Evolutionary conservation across 2,113 vertebrate species (phyloP), one percentile per base, ranked within the genome.

Genomic region (Anhinga anhinga): DNA sequence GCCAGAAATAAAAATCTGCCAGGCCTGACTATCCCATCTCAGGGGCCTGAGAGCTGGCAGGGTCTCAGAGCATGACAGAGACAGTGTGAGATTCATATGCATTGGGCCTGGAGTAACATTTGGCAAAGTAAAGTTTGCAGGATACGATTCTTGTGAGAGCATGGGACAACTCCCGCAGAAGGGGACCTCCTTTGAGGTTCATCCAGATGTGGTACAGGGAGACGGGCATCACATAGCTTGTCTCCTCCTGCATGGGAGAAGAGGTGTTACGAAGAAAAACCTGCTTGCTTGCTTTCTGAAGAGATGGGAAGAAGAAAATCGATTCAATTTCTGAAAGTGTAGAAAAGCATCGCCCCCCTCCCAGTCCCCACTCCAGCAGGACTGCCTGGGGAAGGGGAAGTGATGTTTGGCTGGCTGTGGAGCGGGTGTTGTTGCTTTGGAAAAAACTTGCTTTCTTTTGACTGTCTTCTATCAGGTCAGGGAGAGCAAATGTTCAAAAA

Each of bases 111-210:
- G n/a, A 74, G n/a, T 47, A 84, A 82, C 15, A 22, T 14, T 52
- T 71, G 36, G 23, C 38, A 84, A 71, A 73, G 18, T 18, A 25
- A 88, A 74, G 40, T 66, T 56, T n/a, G 53, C 34, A 67, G 55
- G 25, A 42, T 63, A 36, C 0, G 1, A 29, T 21, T 73, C 34
- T 88, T 4, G 3, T 40, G 26, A 86, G 20, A 81, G 26, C 22
- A 42, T 0, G 0, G 45, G 45, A 70, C 0, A 1, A 40, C 34
- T 59, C 30, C 34, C 0, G 2, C 36, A n/a, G 53, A 77, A 50
- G 38, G 11, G 20, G 36, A 40, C 2, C 13, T 78, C 42, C 34
- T 73, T 38, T 63, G 56, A 72, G 4, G 3, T n/a, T 58, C 36
- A 78, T 72, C 50, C 2, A 5, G 15, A 63, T 55, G n/a, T 15